Evolutionary conservation across 2,888 invertebrate genomes (phyloP).

Genomic region (Acanthoscelides obtectus): DNA sequence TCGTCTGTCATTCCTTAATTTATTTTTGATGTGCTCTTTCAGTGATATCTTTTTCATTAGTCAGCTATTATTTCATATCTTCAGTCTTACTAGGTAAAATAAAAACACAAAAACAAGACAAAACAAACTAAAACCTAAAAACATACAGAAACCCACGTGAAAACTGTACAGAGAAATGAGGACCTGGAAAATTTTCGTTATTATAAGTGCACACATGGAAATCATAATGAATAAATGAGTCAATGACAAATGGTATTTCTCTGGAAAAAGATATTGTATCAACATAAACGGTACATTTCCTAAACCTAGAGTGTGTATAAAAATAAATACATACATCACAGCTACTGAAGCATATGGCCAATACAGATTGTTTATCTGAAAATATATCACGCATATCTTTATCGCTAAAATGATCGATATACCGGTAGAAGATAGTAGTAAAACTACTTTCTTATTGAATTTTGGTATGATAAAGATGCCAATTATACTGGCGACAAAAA

Average conservation of each 20-base stretch:
- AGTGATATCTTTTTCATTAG: background rate
- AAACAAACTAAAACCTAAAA: slow-evolving; percentile 54
- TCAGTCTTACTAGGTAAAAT: slow-evolving; percentile 27
- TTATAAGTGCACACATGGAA: slow-evolving; percentile 39
- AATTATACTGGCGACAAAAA: slow-evolving; percentile 34
- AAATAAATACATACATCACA: slow-evolving; percentile 35
- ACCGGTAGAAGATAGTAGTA: slow-evolving; percentile 57
- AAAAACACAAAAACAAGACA: slow-evolving; percentile 48
- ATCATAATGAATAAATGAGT: slow-evolving; percentile 37
- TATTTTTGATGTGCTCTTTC: no score
- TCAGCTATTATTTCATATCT: slow-evolving; percentile 1
- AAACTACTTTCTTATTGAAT: slow-evolving; percentile 52
- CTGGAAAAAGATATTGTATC: slow-evolving; percentile 39
- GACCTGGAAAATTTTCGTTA: slow-evolving; percentile 45
- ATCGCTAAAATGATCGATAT: slow-evolving; percentile 54
- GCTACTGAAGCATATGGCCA: slow-evolving; percentile 42
- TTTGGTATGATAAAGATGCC: slow-evolving; percentile 31
- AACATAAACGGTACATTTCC: slow-evolving; percentile 38
- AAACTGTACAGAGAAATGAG: slow-evolving; percentile 55
- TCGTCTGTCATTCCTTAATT: no score
- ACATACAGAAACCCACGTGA: slow-evolving; percentile 61
- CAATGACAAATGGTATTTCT: slow-evolving; percentile 28
- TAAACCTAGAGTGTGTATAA: slow-evolving; percentile 39
- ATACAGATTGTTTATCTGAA: slow-evolving; percentile 45
- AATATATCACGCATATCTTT: slow-evolving; percentile 53